phyloP scores from a whole-genome alignment of 2,113 vertebrate species.

The Gymnorhina tibicen region DNA sequence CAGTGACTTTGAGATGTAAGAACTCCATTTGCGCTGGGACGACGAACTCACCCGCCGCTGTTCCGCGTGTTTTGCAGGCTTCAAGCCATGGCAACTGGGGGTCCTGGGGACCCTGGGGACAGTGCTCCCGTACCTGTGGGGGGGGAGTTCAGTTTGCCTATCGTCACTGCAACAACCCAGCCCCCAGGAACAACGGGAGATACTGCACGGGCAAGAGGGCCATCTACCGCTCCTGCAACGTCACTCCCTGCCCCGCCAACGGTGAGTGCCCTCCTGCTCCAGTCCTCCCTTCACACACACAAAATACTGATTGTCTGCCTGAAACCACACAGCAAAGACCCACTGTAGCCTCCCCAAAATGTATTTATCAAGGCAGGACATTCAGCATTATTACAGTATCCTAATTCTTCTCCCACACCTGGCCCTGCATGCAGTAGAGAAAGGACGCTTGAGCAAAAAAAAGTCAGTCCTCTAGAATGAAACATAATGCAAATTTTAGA shows the following conservation, averaged over 20 bases:
- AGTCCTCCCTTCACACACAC: not conserved
- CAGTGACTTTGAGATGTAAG: not conserved
- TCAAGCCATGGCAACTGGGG: slow-evolving; percentile 98
- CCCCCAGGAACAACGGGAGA: slow-evolving; percentile 90
- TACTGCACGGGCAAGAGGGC: slow-evolving; percentile 95
- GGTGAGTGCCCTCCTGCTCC: slow-evolving; percentile 68
- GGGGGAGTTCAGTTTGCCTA: slow-evolving; percentile 94
- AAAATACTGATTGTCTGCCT: not conserved
- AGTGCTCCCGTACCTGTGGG: slow-evolving; percentile 88
- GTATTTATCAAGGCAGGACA: not conserved
- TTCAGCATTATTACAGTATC: not conserved
- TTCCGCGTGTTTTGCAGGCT: slow-evolving; percentile 73
- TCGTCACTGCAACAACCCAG: slow-evolving; percentile 94
- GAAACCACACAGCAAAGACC: not conserved
- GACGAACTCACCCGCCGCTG: not conserved
- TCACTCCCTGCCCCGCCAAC: slow-evolving; percentile 76
- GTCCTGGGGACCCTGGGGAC: slow-evolving; percentile 94
- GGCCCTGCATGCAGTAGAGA: fast-evolving
- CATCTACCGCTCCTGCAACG: slow-evolving; percentile 89
- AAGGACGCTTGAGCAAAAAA: not conserved
- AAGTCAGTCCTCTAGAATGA: not conserved
- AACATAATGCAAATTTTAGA: not conserved
- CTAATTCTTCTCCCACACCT: not conserved
- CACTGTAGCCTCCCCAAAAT: not conserved
- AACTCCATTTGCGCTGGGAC: not conserved